phyloP scores from a whole-genome alignment of 2,888 invertebrate genomes.

The Spisula subtruncata region DNA sequence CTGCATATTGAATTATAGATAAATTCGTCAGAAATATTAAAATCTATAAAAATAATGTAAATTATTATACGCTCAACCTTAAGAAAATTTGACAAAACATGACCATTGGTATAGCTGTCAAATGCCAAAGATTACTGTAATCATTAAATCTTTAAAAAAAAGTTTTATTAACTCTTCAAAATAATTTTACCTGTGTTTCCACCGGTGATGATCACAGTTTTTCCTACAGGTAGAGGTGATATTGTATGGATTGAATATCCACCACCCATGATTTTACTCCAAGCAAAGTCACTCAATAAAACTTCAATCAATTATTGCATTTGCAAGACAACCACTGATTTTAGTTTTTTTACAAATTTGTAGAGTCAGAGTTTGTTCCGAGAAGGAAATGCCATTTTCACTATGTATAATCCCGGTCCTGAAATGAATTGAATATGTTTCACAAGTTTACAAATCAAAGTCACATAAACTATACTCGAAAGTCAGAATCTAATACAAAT shows the following conservation, averaged over 20 bases:
- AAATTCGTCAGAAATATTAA: too few species aligned
- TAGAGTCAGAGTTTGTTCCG: neutral
- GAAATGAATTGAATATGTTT: neutral
- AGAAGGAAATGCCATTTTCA: neutral
- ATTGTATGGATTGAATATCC: constrained; percentile 48
- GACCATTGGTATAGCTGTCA: neutral
- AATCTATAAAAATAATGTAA: too few species aligned
- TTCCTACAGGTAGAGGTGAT: constrained; percentile 66
- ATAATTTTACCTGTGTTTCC: constrained; percentile 68
- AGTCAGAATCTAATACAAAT: neutral
- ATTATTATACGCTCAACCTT: too few species aligned
- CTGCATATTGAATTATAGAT: too few species aligned
- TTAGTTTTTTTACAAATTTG: too few species aligned
- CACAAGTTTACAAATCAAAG: neutral
- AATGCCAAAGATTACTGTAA: neutral
- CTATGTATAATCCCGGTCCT: neutral
- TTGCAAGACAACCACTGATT: neutral
- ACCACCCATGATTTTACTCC: constrained; percentile 59
- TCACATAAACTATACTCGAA: neutral
- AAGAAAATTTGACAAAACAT: neutral
- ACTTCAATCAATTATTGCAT: neutral
- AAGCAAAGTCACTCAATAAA: neutral
- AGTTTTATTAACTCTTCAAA: too few species aligned
- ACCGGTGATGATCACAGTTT: constrained; percentile 67
- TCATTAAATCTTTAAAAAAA: too few species aligned